Base-by-base conservation (phyloP, 2,888 invertebrate species). In the Limnephilus rhombicus region DNA sequence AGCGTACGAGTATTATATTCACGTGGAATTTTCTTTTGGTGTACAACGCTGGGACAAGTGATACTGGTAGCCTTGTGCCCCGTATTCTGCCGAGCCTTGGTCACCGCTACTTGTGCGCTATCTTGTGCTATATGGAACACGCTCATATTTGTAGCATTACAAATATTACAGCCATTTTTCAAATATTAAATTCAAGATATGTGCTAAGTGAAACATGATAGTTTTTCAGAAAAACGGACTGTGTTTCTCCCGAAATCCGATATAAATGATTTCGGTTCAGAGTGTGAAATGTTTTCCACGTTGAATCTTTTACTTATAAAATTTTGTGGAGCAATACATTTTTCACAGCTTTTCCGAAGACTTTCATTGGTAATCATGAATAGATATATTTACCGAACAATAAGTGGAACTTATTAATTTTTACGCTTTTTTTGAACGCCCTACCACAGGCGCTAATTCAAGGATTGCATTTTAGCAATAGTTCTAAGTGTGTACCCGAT, bases 11-110 rank as follows among this genome's bases (percentile, higher is more conserved):
- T n/a, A 49, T 86, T 45, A 49, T 86, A 86, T 45, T 86, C 86
- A 41, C 49, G 41, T 29, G 18, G 85, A 45, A 24, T 45, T 86
- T 86, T 86, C 37, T 86, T 86, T 86, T 86, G 49, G 86, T 41
- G 86, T 49, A 49, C 49, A 86, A 86, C 29, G 49, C 29, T 13
- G 86, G 45, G 86, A 86, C 86, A 86, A 86, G 86, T 86, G 86
- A 31, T 86, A 24, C 9, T n/a, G 24, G 68, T 68, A 68, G 82
- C 34, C 82, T 82, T 34, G 31, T 83, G 34, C 83, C 83, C 37
- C 18, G 83, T 37, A 41, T 83, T 31, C 82, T 34, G 24, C 83
- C 37, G 24, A 68, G 24, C 24, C 68, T 9, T 68, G 68, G 68
- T n/a, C 68, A 7, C n/a, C n/a, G 68, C 24, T 68, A 68, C 68